Evolutionary conservation across 2,888 invertebrate genomes (phyloP).

Genomic region (Aquatica leii): DNA sequence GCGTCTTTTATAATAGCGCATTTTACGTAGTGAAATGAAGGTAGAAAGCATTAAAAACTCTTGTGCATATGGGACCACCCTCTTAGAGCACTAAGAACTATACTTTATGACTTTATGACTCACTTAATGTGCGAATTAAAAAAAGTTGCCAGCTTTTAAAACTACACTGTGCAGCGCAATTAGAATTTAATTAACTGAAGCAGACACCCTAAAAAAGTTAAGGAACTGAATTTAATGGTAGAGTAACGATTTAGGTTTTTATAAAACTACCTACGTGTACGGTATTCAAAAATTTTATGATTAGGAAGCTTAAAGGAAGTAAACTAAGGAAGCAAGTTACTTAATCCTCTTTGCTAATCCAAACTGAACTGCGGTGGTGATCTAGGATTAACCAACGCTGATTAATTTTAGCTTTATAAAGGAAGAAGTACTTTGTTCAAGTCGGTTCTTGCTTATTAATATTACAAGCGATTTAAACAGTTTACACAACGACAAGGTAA

Average conservation of each 20-base stretch:
- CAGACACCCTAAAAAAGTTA: conserved; percentile 16
- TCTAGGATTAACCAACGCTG: conserved; percentile 50
- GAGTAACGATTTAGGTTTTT: background rate
- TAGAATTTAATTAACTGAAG: conserved; percentile 38
- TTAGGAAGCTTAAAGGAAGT: conserved; percentile 27
- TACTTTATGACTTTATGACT: conserved; percentile 39
- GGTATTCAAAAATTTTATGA: conserved; percentile 19
- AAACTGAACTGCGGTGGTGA: conserved; percentile 49
- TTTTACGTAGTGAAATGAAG: conserved; percentile 26
- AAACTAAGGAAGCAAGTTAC: conserved; percentile 33
- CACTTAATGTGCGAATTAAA: conserved; percentile 42
- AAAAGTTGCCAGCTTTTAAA: conserved; percentile 36
- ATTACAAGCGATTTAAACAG: conserved; percentile 33
- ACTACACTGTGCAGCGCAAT: conserved; percentile 27
- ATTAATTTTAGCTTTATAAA: conserved; percentile 50
- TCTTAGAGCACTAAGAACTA: conserved; percentile 32
- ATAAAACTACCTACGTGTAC: background rate
- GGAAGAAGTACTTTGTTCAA: conserved; percentile 47
- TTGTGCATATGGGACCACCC: conserved; percentile 42
- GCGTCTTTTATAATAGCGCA: conserved; percentile 1
- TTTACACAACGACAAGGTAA: conserved; percentile 33
- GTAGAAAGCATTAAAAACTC: conserved; percentile 39
- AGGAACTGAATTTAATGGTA: background rate
- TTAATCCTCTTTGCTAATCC: conserved; percentile 48
- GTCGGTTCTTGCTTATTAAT: conserved; percentile 43